phyloP scores from a whole-genome alignment of 2,888 invertebrate species.

The Oscheius sp. region DNA sequence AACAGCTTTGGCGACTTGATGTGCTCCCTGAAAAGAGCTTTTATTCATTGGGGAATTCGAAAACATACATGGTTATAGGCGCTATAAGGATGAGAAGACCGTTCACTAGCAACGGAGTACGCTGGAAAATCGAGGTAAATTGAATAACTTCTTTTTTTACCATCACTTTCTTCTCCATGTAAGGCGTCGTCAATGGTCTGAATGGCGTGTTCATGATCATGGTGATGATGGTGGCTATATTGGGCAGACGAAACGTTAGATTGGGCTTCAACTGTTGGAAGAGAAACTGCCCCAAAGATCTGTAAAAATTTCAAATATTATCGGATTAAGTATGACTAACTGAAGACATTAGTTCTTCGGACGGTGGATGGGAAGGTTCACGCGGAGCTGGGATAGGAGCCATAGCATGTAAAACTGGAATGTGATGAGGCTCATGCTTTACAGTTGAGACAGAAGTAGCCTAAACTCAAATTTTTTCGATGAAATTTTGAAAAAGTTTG shows the following conservation, averaged over 20 bases:
- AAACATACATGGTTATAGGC: constrained; percentile 30
- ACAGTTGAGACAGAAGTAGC: constrained; percentile 19
- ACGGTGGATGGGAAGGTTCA: constrained; percentile 8
- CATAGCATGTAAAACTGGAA: constrained; percentile 15
- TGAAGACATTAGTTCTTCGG: constrained; percentile 11
- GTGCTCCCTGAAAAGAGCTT: constrained; percentile 4
- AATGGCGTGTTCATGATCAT: constrained; percentile 38
- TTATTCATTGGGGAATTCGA: neutral
- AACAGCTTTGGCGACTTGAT: constrained; percentile 4
- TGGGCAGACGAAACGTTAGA: constrained; percentile 2
- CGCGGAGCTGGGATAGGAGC: constrained; percentile 6
- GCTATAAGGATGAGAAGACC: constrained; percentile 29
- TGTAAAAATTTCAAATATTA: constrained; percentile 7
- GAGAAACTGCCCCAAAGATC: constrained; percentile 44
- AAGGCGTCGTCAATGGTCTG: constrained; percentile 37
- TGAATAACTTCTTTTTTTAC: constrained; percentile 27
- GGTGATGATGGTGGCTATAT: neutral
- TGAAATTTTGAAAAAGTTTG: too few relatives aligned
- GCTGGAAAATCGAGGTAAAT: neutral
- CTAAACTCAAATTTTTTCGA: constrained; percentile 1
- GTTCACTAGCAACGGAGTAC: constrained; percentile 43
- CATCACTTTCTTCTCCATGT: constrained; percentile 29
- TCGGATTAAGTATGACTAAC: neutral
- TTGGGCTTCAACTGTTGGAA: constrained; percentile 30
- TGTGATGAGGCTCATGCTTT: neutral